Conservation (phyloP, 2,797 vertebrate species). For the Buphagus erythrorhynchus region DNA sequence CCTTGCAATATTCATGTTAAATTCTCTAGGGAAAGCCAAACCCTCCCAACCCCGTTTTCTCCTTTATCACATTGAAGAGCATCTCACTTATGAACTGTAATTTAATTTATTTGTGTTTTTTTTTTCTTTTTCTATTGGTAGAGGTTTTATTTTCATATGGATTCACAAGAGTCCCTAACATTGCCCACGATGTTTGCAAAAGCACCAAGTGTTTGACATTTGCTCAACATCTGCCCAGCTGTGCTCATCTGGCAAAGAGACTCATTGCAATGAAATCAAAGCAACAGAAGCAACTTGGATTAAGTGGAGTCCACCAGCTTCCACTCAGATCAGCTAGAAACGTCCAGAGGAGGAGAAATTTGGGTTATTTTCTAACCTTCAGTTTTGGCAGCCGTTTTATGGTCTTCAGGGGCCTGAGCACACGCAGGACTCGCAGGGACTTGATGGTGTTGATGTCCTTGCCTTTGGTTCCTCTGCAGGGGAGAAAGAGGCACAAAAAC, state of each 20-base stretch:
- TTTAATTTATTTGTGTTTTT: background rate
- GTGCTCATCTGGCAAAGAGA: background rate
- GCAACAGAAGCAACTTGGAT: background rate
- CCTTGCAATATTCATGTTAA: background rate
- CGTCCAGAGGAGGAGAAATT: background rate
- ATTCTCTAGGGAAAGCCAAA: background rate
- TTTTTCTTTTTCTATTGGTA: background rate
- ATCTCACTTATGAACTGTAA: background rate
- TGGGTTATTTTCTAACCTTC: conserved; percentile 81
- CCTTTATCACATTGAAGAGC: background rate
- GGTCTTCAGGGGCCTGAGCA: conserved; percentile 94
- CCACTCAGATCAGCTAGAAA: background rate
- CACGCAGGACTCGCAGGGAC: conserved; percentile 92
- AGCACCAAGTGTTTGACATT: background rate
- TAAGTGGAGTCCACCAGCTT: background rate
- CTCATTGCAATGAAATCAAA: background rate
- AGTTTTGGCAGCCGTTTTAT: conserved; percentile 96
- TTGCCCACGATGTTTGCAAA: background rate
- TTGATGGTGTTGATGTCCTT: conserved; percentile 99
- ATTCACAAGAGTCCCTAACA: background rate
- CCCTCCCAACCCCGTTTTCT: background rate
- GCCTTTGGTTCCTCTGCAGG: conserved; percentile 93
- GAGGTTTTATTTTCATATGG: background rate
- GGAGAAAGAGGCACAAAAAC: conserved; percentile 62
- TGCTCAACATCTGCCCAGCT: background rate